Conservation (phyloP, 1,140 invertebrate genomes). For the Muscidifurax raptorellus region DNA sequence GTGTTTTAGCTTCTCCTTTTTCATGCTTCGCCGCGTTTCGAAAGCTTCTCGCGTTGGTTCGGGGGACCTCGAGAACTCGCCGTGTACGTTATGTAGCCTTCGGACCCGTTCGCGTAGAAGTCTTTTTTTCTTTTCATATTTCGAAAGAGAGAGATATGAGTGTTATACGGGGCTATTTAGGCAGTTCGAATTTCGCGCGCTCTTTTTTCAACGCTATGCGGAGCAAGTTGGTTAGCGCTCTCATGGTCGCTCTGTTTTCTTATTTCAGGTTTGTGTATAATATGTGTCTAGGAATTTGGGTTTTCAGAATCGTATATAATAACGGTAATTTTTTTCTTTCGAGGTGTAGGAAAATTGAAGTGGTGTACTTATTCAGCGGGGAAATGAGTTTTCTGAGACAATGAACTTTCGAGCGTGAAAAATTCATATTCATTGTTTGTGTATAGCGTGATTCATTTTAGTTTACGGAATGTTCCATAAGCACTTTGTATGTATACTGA, state of each 20-base stretch:
- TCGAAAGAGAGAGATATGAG: background rate
- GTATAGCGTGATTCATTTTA: background rate
- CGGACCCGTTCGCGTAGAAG: background rate
- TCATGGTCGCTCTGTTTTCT: background rate
- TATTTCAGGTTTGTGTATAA: background rate
- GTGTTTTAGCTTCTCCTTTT: constrained; percentile 23
- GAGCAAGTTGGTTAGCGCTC: background rate
- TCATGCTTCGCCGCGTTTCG: constrained; percentile 28
- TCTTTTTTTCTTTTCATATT: background rate
- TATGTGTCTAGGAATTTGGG: background rate
- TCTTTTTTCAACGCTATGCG: background rate
- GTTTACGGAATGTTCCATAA: background rate
- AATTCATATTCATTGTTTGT: background rate
- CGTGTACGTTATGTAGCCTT: background rate
- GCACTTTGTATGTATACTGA: background rate
- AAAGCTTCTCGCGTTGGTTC: constrained; percentile 16
- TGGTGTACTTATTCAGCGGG: background rate
- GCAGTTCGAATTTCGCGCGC: background rate
- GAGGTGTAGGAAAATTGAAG: background rate
- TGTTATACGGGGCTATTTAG: background rate
- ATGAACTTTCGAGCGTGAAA: background rate
- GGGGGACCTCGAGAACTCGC: constrained; percentile 14
- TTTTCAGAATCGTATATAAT: background rate
- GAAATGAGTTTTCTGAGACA: background rate
- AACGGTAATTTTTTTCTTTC: background rate